Evolutionary conservation across 2,888 invertebrate genomes (phyloP).

Genomic region (Stegana nigrithorax): DNA sequence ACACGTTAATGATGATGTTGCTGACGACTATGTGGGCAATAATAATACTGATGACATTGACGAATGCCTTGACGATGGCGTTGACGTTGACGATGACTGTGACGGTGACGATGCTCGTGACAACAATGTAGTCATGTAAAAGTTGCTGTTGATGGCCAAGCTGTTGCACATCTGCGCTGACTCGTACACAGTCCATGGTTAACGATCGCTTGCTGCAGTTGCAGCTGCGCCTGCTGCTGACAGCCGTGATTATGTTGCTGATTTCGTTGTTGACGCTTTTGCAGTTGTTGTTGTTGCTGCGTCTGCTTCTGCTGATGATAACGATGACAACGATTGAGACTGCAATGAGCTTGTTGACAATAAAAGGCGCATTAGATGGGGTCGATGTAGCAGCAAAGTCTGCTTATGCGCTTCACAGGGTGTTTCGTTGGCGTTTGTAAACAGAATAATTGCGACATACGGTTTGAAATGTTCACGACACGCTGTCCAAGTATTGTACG

Average conservation of each 20-base stretch:
- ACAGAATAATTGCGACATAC: too few relatives aligned
- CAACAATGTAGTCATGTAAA: neutral
- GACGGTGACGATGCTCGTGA: neutral
- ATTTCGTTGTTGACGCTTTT: too few relatives aligned
- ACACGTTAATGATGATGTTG: too few relatives aligned
- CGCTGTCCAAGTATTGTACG: neutral
- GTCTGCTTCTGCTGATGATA: too few relatives aligned
- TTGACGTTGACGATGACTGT: constrained; percentile 27
- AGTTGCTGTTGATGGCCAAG: constrained; percentile 26
- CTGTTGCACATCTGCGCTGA: too few relatives aligned
- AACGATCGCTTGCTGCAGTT: too few relatives aligned
- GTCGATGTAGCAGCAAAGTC: neutral
- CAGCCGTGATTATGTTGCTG: too few relatives aligned
- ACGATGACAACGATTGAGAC: too few relatives aligned
- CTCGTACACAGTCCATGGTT: too few relatives aligned
- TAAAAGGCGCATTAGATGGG: constrained; percentile 49
- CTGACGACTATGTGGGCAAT: neutral
- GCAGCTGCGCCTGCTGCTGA: too few relatives aligned
- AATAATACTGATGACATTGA: neutral
- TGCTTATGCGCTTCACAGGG: neutral
- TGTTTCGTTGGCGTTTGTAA: neutral
- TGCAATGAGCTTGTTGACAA: constrained; percentile 28
- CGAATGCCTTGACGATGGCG: constrained; percentile 16
- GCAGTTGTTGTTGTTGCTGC: too few relatives aligned
- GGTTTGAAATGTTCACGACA: too few relatives aligned